Evolutionary conservation across 2,888 invertebrate genomes (phyloP), one percentile per base, ranked within the genome.

Genomic region (Drosophila buzzatii): DNA sequence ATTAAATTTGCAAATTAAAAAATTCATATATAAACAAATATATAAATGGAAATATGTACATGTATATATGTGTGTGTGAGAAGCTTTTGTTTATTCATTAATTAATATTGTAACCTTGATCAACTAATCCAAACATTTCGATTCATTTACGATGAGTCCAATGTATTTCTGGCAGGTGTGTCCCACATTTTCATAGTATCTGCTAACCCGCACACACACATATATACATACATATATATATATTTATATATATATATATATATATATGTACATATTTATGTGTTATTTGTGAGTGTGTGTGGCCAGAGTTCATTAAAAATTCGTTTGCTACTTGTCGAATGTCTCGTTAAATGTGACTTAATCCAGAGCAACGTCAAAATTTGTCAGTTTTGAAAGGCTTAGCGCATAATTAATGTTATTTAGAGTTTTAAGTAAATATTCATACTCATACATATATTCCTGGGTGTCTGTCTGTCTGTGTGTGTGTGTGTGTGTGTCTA

Each of bases 331-430:
- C 61, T 69, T 59, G 67, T 68, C 64, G 61, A 59, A 70, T 59
- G 76, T 18, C 52, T 37, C 45, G 31, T 56, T 69, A 66, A 66
- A 79, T 79, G 63, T 53, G 72, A 52, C 80, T 76, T 76, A 79
- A 79, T 79, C 79, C 79, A 79, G 76, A 70, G 58, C 65, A 76
- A 73, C 61, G 73, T 79, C 76, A 73, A 76, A 79, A 79, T 79
- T 79, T 76, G 80, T 79, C 79, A 65, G 68, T 65, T 79, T 59
- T 51, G 61, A 69, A 70, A 67, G 66, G 80, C 73, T 79, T 76
- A 79, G 72, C 66, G 69, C 76, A 79, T 79, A 79, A 79, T 79
- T 79, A 80, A 79, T 79, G 80, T 76, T 73, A 76, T 79, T 80
- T 79, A 76, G 73, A 79, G 76, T 78, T 77, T 70, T 73, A 70